These are phyloP conservation scores for Xanthia togata DNA, from an alignment of 2,888 invertebrate genomes.

Conservation along the genomic window DNA sequence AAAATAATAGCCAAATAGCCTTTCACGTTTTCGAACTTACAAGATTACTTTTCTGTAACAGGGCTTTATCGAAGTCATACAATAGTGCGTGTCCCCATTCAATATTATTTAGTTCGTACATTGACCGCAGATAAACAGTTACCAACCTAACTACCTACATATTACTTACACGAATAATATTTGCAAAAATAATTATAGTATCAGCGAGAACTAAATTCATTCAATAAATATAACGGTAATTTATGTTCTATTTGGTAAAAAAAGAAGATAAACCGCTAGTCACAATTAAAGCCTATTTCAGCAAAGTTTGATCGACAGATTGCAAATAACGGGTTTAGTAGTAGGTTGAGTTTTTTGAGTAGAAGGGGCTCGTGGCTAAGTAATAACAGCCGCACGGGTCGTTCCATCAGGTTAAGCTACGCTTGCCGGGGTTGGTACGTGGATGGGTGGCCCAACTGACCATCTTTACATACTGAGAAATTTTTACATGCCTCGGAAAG, in stretches of 20 bases:
- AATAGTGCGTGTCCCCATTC: conserved; percentile 15
- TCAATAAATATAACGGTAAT: conserved; percentile 39
- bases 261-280: background rate
- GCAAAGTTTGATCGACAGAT: background rate
- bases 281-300: background rate
- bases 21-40: background rate
- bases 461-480: too few relatives aligned
- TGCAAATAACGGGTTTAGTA: background rate
- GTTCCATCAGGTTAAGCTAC: too few relatives aligned
- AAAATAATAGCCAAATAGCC: too few relatives aligned
- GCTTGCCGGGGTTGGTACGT: too few relatives aligned
- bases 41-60: background rate
- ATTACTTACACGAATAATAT: conserved; percentile 38
- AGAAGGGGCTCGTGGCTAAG: too few relatives aligned
- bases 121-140: conserved; percentile 58
- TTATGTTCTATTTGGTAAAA: background rate
- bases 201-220: conserved; percentile 19
- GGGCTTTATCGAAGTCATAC: background rate
- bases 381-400: too few relatives aligned
- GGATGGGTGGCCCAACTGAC: too few relatives aligned
- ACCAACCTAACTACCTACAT: conserved; percentile 28
- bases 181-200: conserved; percentile 38
- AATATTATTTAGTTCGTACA: conserved; percentile 23
- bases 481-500: too few relatives aligned
- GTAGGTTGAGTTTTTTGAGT: background rate